phyloP scores from a whole-genome alignment of 2,113 vertebrate genomes.

The Mormyrus lacerda region DNA sequence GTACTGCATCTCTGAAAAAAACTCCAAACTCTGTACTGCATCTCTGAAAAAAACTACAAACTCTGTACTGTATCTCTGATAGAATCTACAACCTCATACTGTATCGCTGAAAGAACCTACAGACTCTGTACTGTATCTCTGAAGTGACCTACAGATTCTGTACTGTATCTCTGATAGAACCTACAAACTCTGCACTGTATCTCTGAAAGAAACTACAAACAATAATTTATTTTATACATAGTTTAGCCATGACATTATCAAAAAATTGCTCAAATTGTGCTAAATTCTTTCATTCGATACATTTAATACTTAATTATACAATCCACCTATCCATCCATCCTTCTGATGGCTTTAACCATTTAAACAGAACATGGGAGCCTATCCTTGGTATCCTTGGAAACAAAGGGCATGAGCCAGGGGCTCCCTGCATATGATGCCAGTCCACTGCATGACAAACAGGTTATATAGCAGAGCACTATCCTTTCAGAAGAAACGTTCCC shows the following conservation, averaged over 20 bases:
- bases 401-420: too few species aligned
- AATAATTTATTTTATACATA: neutral
- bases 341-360: neutral
- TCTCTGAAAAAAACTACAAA: too few species aligned
- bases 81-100: too few species aligned
- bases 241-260: neutral
- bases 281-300: neutral
- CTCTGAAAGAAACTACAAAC: neutral
- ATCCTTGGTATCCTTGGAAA: neutral
- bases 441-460: neutral
- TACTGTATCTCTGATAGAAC: neutral
- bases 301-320: neutral
- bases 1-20: neutral
- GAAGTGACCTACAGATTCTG: too few species aligned
- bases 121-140: too few species aligned
- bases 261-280: neutral
- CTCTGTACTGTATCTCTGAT: too few species aligned
- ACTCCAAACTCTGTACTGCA: too few species aligned
- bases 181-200: neutral
- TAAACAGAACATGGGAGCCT: neutral
- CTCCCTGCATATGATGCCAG: neutral
- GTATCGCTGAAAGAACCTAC: too few species aligned
- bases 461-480: neutral
- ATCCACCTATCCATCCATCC: neutral
- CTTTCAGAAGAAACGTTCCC: neutral